Evolutionary conservation across 2,888 invertebrate genomes (phyloP), one percentile per base, ranked within the genome.

Genomic region (Zonitis immaculata): DNA sequence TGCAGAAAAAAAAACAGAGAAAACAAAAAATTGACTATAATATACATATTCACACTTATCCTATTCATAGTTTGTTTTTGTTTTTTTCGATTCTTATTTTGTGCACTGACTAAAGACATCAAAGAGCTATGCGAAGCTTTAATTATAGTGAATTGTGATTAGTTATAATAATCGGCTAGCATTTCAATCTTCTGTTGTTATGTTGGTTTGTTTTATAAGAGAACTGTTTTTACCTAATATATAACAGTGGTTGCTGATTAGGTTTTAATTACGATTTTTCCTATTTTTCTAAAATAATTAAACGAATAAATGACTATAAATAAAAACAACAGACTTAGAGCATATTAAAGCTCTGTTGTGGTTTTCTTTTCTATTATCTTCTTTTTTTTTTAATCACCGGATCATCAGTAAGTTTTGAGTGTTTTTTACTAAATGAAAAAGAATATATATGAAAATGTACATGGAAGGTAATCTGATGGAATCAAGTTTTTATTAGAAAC

Each of bases 401-500:
- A 47, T 46, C 47, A 56, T 51, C 1, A 14, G 6, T 14, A 4
- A 32, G 14, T 12, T 32, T 35, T 35, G 16, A 8, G 35, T 35
- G 35, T 16, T 35, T 35, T 16, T 18, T 35, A 35, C 16, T 35
- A 52, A 49, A 57, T 51, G 54, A 57, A 57, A 58, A 59, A 61
- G 56, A 57, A 54, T 57, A 57, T 59, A 48, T 57, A 58, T 50
- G 14, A 43, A 27, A 42, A 62, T 35, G 18, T 4, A 22, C 22
- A 5, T 35, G 35, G 18, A 35, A 18, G 7, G 16, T 16, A 35
- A 35, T 35, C 16, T 16, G 35, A 35, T 35, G 16, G 16, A 35
- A 35, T 18, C 35, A 55, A 64, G 57, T 60, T 66, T 65, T 65
- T 67, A 67, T 67, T 69, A 69, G 66, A 60, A 67, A 55, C 51